Base-by-base conservation (phyloP, 53 echinoderm and acorn worm genomes). In the Arbacia lixula region DNA sequence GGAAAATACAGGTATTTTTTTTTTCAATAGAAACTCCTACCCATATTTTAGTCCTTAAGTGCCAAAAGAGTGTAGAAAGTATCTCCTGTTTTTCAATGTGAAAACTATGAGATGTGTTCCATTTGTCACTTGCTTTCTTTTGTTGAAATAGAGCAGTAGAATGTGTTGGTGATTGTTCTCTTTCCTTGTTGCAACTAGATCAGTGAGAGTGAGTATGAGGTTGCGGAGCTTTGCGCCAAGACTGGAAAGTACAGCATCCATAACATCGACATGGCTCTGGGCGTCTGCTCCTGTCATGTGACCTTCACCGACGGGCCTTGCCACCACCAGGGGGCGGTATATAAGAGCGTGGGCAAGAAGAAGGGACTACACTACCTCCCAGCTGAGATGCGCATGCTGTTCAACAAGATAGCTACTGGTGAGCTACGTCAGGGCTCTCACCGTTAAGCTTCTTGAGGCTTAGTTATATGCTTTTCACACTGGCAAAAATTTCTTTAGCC, bases 221-320 rank as follows among this genome's bases (percentile, higher is more conserved):
- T 69, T 43, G 12, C 43, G 2, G 29, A 16, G 39, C 8, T 14
- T n/a, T n/a, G n/a, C n/a, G n/a, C n/a, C n/a, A n/a, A n/a, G n/a
- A n/a, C n/a, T n/a, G n/a, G n/a, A n/a, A n/a, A n/a, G n/a, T n/a
- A n/a, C n/a, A n/a, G n/a, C n/a, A n/a, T n/a, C n/a, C n/a, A n/a
- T n/a, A n/a, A n/a, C n/a, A n/a, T 69, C n/a, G 80, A 93, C 75
- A 93, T 88, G 85, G 61, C 76, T 65, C 81, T 83, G 35, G 91
- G 91, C 12, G 40, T 93, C 2, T 93, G 93, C 76, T 74, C 88
- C 31, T 93, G 93, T 53, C 61, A 55, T 3, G 26, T 63, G 2
- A 91, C 85, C 0, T 63, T 40, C 24, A 72, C 71, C 4, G 90
- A 88, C 2, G 82, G 87, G 0, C 88, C 91, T 5, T 93, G 93